A percentile compares a stretch with the other conserved stretches of the same genome.
These are phyloP conservation scores for Coturnix japonica DNA, from an alignment of 2,113 vertebrate genomes.

Conservation along the genomic window DNA sequence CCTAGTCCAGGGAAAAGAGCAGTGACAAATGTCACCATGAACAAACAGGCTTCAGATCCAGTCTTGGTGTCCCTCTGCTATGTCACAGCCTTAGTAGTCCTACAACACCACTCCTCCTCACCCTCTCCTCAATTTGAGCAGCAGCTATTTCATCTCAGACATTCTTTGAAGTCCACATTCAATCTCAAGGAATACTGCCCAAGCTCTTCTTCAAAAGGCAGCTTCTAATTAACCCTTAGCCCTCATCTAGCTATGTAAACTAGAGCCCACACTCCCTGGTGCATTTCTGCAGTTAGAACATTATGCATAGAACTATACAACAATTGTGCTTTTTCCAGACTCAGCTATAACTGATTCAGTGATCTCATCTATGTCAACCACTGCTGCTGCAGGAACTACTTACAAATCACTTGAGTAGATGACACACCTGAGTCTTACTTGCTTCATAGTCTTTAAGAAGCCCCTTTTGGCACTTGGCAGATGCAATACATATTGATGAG, in stretches of 20 bases:
- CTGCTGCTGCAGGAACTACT: background rate
- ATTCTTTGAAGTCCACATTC: background rate
- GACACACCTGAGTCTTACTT: background rate
- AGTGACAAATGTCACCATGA: background rate
- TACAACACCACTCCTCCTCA: no score
- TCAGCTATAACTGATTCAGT: background rate
- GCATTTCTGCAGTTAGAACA: background rate
- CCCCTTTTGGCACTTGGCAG: background rate
- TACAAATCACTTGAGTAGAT: background rate
- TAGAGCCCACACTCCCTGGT: background rate
- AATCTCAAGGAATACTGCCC: background rate
- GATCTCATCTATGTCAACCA: background rate
- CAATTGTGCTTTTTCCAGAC: background rate
- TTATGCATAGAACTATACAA: background rate
- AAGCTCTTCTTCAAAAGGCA: background rate
- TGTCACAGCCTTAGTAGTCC: background rate
- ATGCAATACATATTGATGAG: no score
- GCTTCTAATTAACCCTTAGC: background rate
- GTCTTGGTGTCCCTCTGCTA: background rate
- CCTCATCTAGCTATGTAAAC: background rate
- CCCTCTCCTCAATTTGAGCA: background rate
- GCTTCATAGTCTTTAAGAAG: background rate
- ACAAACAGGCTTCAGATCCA: background rate
- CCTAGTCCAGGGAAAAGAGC: background rate
- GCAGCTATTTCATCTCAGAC: background rate